Conservation (phyloP, 2,113 vertebrate species). For the Otolemur garnettii region DNA sequence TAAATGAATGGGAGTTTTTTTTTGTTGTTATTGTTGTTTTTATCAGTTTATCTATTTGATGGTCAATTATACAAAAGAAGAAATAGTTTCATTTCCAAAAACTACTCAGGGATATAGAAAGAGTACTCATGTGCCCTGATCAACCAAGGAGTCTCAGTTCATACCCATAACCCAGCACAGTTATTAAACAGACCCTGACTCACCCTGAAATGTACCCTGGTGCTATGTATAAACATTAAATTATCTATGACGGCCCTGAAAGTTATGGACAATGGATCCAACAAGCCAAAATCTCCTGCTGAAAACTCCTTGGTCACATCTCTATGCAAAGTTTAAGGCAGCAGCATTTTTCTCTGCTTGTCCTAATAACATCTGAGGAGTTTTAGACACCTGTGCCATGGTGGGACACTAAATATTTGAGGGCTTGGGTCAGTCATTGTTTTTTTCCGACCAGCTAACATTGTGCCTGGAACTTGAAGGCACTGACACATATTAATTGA, state of each 20-base stretch:
- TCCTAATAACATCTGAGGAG: neutral
- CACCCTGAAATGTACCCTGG: neutral
- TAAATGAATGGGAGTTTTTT: too few relatives aligned
- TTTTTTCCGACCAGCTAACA: neutral
- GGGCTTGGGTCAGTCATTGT: neutral
- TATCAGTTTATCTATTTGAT: neutral
- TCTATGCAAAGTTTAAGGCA: neutral
- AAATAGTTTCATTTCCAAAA: neutral
- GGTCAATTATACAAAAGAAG: neutral
- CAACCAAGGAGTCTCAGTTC: neutral
- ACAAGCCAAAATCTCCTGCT: neutral
- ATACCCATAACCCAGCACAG: neutral
- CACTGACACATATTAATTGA: neutral
- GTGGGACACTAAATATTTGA: neutral
- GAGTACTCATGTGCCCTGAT: neutral
- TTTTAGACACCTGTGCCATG: neutral
- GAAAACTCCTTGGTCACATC: neutral
- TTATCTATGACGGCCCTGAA: neutral
- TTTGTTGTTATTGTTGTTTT: too few relatives aligned
- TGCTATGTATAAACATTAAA: neutral
- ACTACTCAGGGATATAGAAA: neutral
- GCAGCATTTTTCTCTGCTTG: neutral
- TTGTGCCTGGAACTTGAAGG: neutral
- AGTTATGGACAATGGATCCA: neutral
- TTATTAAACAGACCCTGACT: neutral